phyloP scores from a whole-genome alignment of 2,113 vertebrate species.

The Barnardius zonarius region DNA sequence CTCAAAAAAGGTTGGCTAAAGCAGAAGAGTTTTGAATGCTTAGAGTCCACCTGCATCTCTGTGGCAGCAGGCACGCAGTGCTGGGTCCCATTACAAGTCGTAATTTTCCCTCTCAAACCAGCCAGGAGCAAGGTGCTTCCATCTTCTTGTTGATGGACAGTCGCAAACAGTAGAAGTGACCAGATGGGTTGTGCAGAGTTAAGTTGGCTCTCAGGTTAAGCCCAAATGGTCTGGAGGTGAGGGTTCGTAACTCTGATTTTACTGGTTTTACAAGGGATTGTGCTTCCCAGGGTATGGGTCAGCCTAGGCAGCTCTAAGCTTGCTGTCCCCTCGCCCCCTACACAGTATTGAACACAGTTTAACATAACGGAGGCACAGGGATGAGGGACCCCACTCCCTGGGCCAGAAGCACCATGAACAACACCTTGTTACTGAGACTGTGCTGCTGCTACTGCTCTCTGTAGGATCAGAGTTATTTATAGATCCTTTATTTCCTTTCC shows the following conservation, averaged over 20 bases:
- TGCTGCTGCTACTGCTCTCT: not conserved
- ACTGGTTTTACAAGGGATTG: not conserved
- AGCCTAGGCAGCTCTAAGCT: not conserved
- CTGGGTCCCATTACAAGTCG: not conserved
- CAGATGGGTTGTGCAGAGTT: not conserved
- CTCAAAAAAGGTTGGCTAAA: not conserved
- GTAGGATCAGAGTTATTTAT: not conserved
- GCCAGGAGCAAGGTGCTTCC: not conserved
- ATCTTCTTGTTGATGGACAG: accelerated
- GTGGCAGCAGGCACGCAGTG: not conserved
- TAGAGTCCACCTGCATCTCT: not conserved
- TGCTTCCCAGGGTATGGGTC: not conserved
- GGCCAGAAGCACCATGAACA: not conserved
- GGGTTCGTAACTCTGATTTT: not conserved
- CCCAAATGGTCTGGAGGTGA: not conserved
- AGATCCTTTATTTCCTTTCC: not conserved
- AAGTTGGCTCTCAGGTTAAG: not conserved
- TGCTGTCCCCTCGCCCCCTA: not conserved
- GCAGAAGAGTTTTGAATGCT: not conserved
- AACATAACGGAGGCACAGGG: not conserved
- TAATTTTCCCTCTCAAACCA: not conserved
- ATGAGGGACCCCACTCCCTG: not conserved
- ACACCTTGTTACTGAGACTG: not conserved
- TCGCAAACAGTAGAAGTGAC: not conserved
- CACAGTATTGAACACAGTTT: accelerated